Base-by-base conservation (phyloP, 2,797 vertebrate genomes). In the Danio jaintianensis region DNA sequence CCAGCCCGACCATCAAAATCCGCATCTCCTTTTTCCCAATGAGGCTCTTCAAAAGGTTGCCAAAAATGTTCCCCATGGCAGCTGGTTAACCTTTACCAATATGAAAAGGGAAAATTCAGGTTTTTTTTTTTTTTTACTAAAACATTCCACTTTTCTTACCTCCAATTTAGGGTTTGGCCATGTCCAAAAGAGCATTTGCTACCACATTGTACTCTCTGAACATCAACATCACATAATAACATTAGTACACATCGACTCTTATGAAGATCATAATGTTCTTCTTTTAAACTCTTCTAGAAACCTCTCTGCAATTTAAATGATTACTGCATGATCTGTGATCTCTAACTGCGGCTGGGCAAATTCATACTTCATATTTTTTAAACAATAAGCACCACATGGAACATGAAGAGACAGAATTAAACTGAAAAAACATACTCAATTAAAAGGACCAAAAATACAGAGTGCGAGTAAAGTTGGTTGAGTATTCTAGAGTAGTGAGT, bases 21-120 rank as follows among this genome's bases (percentile, higher is more conserved):
- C 97, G 92, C 97, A 99, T 99, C 93, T 99, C 97, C 90, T 98
- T 99, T 93, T 98, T 99, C 75, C 97, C 97, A 79, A 98, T 96
- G 63, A 99, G 94, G 92, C 96, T 97, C 92, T 97, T 98, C 82
- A 98, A 85, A 89, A 98, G 93, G 88, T 97, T 97, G 82, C 97
- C 95, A 81, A 98, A 97, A 90, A 98, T 96, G 91, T 96, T 97
- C 85, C 97, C 97, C 97, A 99, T 98, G 94, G 91, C 89, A 86
- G 84, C 84, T 9, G 80, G 71, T 38, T 74, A 84, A 81, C 85
- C 84, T 89, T 85, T 84, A 77, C 83, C 48, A 77, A 70, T 20
- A 80, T 43, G 40, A 82, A 58, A 76, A 58, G 42, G 59, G n/a
- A 80, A 69, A 20, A 78, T 36, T 61, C 55, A 78, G 11, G 58